Conservation (phyloP, 2,888 invertebrate genomes). For the Trissolcus brochymenae region DNA sequence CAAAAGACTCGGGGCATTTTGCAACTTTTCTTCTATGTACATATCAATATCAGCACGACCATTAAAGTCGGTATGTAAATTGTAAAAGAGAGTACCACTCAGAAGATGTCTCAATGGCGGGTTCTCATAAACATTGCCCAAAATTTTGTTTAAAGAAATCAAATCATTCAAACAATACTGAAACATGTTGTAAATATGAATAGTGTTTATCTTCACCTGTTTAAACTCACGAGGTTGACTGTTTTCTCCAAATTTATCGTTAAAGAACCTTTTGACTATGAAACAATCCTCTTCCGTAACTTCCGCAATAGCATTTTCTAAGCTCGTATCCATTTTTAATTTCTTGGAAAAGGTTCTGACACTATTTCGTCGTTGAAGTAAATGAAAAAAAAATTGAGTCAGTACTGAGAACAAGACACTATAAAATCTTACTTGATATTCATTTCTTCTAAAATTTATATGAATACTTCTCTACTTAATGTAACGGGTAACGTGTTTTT, state of each 20-base stretch:
- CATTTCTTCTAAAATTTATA: too few relatives aligned
- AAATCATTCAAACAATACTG: constrained; percentile 69
- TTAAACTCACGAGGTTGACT: too few relatives aligned
- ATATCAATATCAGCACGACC: constrained; percentile 60
- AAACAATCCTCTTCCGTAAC: constrained; percentile 80
- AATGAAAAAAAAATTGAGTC: too few relatives aligned
- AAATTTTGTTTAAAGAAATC: constrained; percentile 80
- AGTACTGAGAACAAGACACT: too few relatives aligned
- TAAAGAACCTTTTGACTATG: constrained; percentile 68
- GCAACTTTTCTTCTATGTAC: not conserved
- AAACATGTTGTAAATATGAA: not conserved
- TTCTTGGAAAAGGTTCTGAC: too few relatives aligned
- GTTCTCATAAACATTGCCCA: constrained; percentile 79
- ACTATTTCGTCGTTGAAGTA: too few relatives aligned
- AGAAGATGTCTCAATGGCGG: constrained; percentile 75
- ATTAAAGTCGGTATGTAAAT: constrained; percentile 81
- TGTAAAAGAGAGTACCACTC: constrained; percentile 87
- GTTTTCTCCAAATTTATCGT: too few relatives aligned
- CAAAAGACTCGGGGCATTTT: not conserved
- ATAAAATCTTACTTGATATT: too few relatives aligned
- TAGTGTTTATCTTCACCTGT: not conserved
- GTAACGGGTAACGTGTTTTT: too few relatives aligned
- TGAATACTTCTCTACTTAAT: too few relatives aligned
- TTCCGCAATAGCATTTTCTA: constrained; percentile 46
- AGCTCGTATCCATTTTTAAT: not conserved